Evolutionary conservation across 1,140 invertebrate genomes (phyloP), one percentile per base, ranked within the genome.

Genomic region (Hermetia illucens): DNA sequence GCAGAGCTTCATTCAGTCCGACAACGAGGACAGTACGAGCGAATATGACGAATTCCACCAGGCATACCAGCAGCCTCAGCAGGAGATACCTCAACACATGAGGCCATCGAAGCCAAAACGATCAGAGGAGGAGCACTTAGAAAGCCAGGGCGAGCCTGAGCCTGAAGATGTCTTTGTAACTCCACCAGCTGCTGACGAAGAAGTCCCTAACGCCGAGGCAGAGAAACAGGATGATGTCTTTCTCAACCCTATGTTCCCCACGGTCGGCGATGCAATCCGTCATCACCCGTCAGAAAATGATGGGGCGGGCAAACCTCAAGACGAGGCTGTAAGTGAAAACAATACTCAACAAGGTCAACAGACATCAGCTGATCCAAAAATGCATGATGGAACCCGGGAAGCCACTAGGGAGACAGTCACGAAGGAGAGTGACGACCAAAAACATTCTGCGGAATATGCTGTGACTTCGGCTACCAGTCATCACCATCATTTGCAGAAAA

Each of bases 11-110:
- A 38, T 40, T n/a, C 47, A 47, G 35, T 49, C 48, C 25, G 53
- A 57, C 25, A 51, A 56, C 27, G 46, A 53, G 21, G 45, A 51
- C 21, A 47, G 43, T 9, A 21, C 34, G 9, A 45, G 36, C 13
- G 48, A 49, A 27, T 40, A 41, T 21, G 42, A 44, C n/a, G n/a
- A n/a, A n/a, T n/a, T n/a, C n/a, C n/a, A n/a, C n/a, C n/a, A n/a
- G n/a, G n/a, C n/a, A n/a, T n/a, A n/a, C n/a, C n/a, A n/a, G n/a
- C n/a, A 8, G 18, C 16, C 31, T 12, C 25, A 18, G 29, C 37
- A 31, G 15, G 21, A 44, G 29, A 40, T 21, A 3, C 22, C 34
- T 35, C 27, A 24, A n/a, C n/a, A n/a, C n/a, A n/a, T n/a, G n/a
- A n/a, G n/a, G n/a, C n/a, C n/a, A n/a, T n/a, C n/a, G n/a, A n/a